Percentiles rank a stretch among this genome's conserved stretches.
Evolutionary conservation across 2,797 vertebrate species (phyloP).

Genomic region (Kryptolebias ocellatus): DNA sequence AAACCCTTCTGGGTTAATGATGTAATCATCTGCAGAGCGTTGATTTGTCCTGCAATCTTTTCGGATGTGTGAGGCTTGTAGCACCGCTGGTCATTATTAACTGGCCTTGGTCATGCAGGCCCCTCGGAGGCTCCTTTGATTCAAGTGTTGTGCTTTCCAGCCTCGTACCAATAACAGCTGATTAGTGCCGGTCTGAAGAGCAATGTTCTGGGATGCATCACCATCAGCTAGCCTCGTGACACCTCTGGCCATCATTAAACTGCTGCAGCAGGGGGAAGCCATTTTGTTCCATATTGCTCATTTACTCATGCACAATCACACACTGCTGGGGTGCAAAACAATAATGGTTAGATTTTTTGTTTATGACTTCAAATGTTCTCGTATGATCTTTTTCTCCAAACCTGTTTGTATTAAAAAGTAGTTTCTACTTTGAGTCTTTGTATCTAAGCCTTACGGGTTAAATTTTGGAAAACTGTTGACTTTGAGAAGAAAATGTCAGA

Average conservation of each 20-base stretch:
- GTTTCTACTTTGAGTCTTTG: background rate
- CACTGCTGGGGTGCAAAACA: constrained; percentile 32
- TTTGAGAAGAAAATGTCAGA: constrained; percentile 8
- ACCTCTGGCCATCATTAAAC: constrained; percentile 76
- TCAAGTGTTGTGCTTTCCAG: constrained; percentile 46
- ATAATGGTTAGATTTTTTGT: constrained; percentile 40
- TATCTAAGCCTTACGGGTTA: background rate
- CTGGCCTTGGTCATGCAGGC: constrained; percentile 36
- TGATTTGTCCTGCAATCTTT: constrained; percentile 54
- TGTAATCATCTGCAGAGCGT: constrained; percentile 47
- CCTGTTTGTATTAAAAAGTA: constrained; percentile 19
- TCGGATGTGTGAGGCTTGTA: constrained; percentile 54
- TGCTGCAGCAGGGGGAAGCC: constrained; percentile 48
- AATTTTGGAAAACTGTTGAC: background rate
- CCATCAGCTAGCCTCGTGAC: constrained; percentile 50
- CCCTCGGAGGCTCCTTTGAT: constrained; percentile 36
- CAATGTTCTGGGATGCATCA: constrained; percentile 70
- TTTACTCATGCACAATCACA: constrained; percentile 40
- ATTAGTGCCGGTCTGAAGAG: constrained; percentile 73
- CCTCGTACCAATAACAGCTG: constrained; percentile 62
- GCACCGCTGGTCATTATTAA: constrained; percentile 71
- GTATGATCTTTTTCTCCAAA: background rate
- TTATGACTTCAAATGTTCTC: constrained; percentile 9
- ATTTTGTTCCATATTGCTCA: constrained; percentile 58
- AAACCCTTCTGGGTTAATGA: constrained; percentile 25